Percentiles rank a stretch among this genome's conserved stretches.
Evolutionary conservation across 2,797 vertebrate genomes (phyloP).

Genomic region (Muraenolepis orangiensis): DNA sequence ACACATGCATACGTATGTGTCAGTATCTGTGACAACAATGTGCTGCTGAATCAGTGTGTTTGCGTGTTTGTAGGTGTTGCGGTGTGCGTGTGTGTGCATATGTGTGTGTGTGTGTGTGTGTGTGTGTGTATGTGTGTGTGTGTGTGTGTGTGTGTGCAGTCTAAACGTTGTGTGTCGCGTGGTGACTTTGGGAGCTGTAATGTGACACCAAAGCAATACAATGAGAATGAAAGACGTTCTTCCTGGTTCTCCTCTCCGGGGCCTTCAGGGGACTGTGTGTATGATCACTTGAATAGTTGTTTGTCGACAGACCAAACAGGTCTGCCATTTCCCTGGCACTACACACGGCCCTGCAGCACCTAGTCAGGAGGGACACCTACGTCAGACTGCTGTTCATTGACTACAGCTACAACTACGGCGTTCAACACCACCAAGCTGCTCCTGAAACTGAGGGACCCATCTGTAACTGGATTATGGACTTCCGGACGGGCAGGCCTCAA

Average conservation of each 20-base stretch:
- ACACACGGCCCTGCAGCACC: too few species aligned
- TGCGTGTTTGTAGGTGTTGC: too few species aligned
- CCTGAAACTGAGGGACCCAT: too few species aligned
- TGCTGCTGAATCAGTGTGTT: neutral
- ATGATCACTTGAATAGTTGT: neutral
- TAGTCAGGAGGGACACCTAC: too few species aligned
- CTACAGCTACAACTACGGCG: too few species aligned
- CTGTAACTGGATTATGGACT: too few species aligned
- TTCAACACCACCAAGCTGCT: too few species aligned
- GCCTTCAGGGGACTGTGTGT: neutral
- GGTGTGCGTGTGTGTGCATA: neutral
- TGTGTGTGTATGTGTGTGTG: neutral
- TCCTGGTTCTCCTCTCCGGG: neutral
- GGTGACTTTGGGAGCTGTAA: neutral
- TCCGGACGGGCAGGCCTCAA: too few species aligned
- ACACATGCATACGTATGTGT: neutral
- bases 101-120: neutral
- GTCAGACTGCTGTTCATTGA: too few species aligned
- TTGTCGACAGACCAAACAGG: too few species aligned
- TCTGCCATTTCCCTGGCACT: too few species aligned
- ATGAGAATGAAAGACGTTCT: neutral
- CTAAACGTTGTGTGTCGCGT: too few species aligned
- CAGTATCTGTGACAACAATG: neutral
- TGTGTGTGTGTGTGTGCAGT: neutral
- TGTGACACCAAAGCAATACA: neutral